Conservation (phyloP, 2,888 invertebrate genomes). For the Microctonus brassicae region DNA sequence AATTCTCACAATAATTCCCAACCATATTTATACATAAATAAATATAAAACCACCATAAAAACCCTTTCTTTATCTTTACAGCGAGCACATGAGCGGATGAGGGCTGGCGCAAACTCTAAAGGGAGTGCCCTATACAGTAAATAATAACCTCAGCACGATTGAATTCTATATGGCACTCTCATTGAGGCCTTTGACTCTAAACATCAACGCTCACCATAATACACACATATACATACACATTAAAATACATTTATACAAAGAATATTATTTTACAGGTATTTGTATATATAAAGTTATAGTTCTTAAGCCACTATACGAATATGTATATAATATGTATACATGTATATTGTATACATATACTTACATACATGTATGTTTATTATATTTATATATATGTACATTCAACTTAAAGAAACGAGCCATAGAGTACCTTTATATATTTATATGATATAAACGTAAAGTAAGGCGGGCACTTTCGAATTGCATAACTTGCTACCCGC, state of each 20-base stretch:
- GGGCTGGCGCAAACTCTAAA: conserved; percentile 37
- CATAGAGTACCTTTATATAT: conserved; percentile 32
- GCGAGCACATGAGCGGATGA: background rate
- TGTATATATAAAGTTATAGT: background rate
- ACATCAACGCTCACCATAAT: conserved; percentile 16
- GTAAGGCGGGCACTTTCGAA: conserved; percentile 70
- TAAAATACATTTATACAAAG: background rate
- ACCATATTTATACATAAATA: too few relatives aligned
- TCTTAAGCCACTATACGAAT: background rate
- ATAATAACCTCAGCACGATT: conserved; percentile 47
- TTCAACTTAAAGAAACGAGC: conserved; percentile 10
- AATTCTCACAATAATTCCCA: too few relatives aligned
- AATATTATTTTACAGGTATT: background rate
- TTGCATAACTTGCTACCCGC: conserved; percentile 67
- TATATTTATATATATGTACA: too few relatives aligned
- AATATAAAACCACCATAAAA: too few relatives aligned
- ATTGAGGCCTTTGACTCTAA: conserved; percentile 48
- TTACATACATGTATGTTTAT: background rate
- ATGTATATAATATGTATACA: too few relatives aligned
- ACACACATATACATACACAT: background rate
- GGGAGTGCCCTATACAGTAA: conserved; percentile 51
- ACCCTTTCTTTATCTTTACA: background rate
- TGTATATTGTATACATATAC: background rate
- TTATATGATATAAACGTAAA: conserved; percentile 61
- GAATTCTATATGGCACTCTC: conserved; percentile 40